Conservation (phyloP, 2,113 vertebrate species). For the Octodon degus region DNA sequence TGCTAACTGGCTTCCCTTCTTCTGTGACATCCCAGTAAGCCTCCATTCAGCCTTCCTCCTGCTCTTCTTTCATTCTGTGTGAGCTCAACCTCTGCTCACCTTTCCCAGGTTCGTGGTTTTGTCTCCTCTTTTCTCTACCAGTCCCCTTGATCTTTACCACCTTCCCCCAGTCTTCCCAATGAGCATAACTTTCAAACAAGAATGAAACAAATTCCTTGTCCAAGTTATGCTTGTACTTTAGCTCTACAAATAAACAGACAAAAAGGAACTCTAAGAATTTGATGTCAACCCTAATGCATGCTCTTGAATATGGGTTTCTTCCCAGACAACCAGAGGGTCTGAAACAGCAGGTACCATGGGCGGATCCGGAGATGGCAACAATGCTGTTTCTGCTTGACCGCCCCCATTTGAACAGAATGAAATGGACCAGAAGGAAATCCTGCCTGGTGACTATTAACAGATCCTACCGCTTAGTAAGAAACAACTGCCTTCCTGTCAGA, state of each 20-base stretch:
- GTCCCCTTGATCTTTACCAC: background rate
- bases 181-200: background rate
- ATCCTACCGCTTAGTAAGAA: constrained; percentile 53
- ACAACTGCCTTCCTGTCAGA: constrained; percentile 64
- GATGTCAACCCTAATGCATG: background rate
- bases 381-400: constrained; percentile 16
- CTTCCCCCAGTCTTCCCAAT: constrained; percentile 15
- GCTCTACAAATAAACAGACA: constrained; percentile 16
- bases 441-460: constrained; percentile 61
- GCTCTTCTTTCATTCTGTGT: background rate
- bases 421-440: constrained; percentile 66
- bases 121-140: background rate
- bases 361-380: constrained; percentile 15
- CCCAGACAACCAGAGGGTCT: constrained; percentile 2
- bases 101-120: background rate
- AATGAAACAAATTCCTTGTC: background rate
- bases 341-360: background rate
- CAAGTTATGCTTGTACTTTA: constrained; percentile 21
- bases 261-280: constrained; percentile 19
- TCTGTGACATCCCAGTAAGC: background rate
- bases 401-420: constrained; percentile 49
- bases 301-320: constrained; percentile 50
- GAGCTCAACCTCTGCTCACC: background rate
- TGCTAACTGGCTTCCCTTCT: background rate
- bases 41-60: background rate